These are phyloP conservation scores for Arbacia lixula DNA, from an alignment of 53 echinoderm and acorn worm genomes.

Conservation along the genomic window DNA sequence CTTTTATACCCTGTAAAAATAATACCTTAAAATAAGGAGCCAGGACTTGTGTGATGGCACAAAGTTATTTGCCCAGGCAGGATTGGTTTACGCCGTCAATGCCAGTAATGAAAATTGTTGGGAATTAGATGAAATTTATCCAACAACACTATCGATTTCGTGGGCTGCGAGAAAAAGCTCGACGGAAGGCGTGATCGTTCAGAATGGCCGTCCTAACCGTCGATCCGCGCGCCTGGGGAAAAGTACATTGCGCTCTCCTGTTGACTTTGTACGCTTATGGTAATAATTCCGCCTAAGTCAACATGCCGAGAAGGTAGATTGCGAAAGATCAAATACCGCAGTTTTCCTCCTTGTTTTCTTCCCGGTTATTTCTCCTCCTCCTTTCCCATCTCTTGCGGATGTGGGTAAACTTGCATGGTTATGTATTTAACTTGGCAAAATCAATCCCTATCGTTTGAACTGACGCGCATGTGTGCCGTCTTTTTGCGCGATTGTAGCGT, in stretches of 20 bases:
- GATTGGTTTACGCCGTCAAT: conserved; percentile 40
- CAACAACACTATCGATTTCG: conserved; percentile 49
- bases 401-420: conserved; percentile 33
- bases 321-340: conserved; percentile 45
- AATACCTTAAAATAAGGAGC: too few species aligned
- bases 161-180: neutral
- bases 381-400: neutral
- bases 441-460: conserved; percentile 39
- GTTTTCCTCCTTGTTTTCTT: conserved; percentile 41
- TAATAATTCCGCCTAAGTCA: conserved; percentile 39
- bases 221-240: neutral
- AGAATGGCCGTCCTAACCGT: too few species aligned
- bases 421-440: conserved; percentile 34
- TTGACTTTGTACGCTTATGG: conserved; percentile 55
- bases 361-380: conserved; percentile 4
- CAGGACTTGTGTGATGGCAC: too few species aligned
- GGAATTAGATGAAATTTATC: conserved; percentile 50
- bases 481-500: conserved; percentile 12
- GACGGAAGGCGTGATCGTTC: neutral
- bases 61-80: conserved; percentile 36
- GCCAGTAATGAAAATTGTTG: conserved; percentile 52
- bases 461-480: neutral
- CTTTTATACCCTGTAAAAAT: conserved; percentile 24
- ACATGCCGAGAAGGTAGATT: conserved; percentile 13
- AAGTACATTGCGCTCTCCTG: conserved; percentile 48